phyloP scores from a whole-genome alignment of 2,888 invertebrate genomes.

The Xestoiulus laeticollis region DNA sequence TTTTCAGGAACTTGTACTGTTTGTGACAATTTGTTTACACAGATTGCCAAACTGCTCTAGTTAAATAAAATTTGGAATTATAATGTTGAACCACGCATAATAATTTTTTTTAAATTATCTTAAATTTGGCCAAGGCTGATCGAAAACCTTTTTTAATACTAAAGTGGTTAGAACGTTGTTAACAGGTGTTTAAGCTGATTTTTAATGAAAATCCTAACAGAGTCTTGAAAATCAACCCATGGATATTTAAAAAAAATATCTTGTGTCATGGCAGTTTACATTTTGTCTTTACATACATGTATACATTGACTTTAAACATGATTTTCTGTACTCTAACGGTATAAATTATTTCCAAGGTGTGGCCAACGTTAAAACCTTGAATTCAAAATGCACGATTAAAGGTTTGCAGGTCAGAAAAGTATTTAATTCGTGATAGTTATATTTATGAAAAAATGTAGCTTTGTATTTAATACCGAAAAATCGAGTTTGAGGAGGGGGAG shows the following conservation, averaged over 20 bases:
- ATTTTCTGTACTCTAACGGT: background rate
- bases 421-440: background rate
- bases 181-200: background rate
- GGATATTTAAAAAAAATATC: background rate
- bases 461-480: background rate
- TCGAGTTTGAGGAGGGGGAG: background rate
- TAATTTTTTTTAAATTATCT: background rate
- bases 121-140: slow-evolving; percentile 23
- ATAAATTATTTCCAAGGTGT: slow-evolving; percentile 27
- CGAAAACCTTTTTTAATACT: background rate
- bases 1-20: background rate
- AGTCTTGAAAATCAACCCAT: background rate
- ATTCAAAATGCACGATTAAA: slow-evolving; percentile 27
- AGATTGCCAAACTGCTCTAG: slow-evolving; percentile 3
- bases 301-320: background rate
- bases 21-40: background rate
- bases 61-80: background rate
- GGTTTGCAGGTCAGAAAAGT: slow-evolving; percentile 5
- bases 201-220: background rate
- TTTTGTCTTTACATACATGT: background rate
- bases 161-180: background rate
- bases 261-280: slow-evolving; percentile 21
- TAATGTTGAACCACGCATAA: background rate
- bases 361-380: background rate
- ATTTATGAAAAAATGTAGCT: background rate